Percentiles rank a stretch among this genome's conserved stretches.
These are phyloP conservation scores for Amitus sp. DNA, from an alignment of 2,888 invertebrate genomes.

Conservation along the genomic window DNA sequence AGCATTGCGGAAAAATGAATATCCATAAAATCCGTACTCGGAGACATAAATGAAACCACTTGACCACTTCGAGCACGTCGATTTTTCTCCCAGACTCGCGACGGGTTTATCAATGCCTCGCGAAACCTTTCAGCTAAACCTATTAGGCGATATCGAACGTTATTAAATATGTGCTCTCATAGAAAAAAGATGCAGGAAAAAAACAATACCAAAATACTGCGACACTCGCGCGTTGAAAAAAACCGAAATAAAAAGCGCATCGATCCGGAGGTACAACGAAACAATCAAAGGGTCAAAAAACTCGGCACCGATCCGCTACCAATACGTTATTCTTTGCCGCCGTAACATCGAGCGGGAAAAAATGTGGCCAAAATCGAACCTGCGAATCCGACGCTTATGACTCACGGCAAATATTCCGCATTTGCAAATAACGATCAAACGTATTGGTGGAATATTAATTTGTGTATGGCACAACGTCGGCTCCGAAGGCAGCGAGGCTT, in stretches of 20 bases:
- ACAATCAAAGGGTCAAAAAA: not conserved
- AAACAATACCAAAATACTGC: too few relatives aligned
- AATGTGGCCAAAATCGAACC: slow-evolving; percentile 1
- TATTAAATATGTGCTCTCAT: slow-evolving; percentile 61
- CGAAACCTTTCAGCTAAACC: slow-evolving; percentile 61
- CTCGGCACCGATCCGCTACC: too few relatives aligned
- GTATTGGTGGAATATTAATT: slow-evolving; percentile 55
- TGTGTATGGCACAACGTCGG: slow-evolving; percentile 46
- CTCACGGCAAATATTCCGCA: slow-evolving; percentile 43
- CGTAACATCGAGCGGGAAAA: too few relatives aligned
- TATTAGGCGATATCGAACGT: slow-evolving; percentile 59
- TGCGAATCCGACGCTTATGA: slow-evolving; percentile 5
- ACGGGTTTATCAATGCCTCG: slow-evolving; percentile 59
- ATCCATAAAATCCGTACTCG: too few relatives aligned
- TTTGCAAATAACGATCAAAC: slow-evolving; percentile 57
- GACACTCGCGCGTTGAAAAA: too few relatives aligned
- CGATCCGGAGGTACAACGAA: not conserved
- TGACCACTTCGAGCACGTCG: slow-evolving; percentile 35
- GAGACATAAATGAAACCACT: slow-evolving; percentile 34
- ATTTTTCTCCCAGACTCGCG: slow-evolving; percentile 39
- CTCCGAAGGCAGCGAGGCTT: slow-evolving; percentile 59
- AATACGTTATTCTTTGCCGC: too few relatives aligned
- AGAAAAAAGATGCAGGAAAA: too few relatives aligned
- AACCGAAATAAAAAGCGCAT: not conserved
- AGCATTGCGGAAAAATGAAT: too few relatives aligned